Evolutionary conservation across 2,113 vertebrate genomes (phyloP).

Genomic region (Speoplatyrhinus poulsoni): DNA sequence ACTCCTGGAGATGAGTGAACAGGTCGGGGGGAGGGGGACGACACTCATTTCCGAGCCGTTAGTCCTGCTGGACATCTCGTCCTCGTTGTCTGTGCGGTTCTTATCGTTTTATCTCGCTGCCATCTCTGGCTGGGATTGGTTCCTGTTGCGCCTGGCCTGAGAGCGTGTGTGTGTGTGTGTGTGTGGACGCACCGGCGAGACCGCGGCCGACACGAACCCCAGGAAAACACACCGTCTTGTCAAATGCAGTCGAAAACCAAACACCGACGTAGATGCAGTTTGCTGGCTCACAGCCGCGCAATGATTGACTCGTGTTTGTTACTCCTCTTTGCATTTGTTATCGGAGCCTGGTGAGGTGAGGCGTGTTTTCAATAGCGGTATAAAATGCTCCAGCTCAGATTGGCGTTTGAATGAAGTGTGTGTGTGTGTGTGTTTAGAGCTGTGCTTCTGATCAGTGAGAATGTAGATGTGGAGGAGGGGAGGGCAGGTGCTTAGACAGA

Average conservation of each 20-base stretch:
- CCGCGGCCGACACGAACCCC: conserved; percentile 26
- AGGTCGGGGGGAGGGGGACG: neutral
- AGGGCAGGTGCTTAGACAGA: conserved; percentile 72
- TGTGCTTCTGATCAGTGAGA: conserved; percentile 33
- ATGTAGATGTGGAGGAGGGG: conserved; percentile 49
- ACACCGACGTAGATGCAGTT: too few species aligned
- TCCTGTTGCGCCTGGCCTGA: conserved; percentile 44
- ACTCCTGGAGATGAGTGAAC: conserved; percentile 10
- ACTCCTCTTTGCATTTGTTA: neutral
- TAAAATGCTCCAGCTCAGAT: conserved; percentile 9
- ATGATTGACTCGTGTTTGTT: neutral
- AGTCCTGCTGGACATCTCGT: conserved; percentile 38
- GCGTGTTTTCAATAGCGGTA: neutral
- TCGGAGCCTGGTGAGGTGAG: conserved; percentile 11
- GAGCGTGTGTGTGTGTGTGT: too few species aligned
- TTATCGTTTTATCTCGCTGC: conserved; percentile 36
- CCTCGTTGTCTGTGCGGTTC: conserved; percentile 38
- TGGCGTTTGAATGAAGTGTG: conserved; percentile 3
- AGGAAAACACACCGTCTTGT: conserved; percentile 22
- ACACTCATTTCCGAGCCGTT: neutral
- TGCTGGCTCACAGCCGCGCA: neutral
- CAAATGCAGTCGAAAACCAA: too few species aligned
- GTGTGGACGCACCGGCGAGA: conserved; percentile 41
- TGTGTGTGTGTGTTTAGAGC: neutral
- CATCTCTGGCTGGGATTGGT: conserved; percentile 29